A percentile compares a stretch with the other conserved stretches of the same genome.
These are phyloP conservation scores for Chrysomela aeneicollis DNA, from an alignment of 2,888 invertebrate species.

Conservation along the genomic window DNA sequence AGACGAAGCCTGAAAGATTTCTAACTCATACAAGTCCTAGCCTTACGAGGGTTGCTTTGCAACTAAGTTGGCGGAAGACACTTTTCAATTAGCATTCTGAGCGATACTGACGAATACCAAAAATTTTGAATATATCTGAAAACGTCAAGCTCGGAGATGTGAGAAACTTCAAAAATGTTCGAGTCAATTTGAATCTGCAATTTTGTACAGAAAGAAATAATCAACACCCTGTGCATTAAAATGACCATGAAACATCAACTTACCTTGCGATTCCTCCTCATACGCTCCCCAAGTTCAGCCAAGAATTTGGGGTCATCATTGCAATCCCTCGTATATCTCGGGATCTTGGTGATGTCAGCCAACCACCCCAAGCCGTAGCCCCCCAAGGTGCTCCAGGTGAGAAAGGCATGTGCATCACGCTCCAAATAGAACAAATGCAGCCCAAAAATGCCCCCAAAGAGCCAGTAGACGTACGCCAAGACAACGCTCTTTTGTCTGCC, in stretches of 20 bases:
- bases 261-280: constrained; percentile 72
- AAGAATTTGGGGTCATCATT: constrained; percentile 78
- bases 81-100: no score
- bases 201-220: no score
- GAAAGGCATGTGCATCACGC: constrained; percentile 88
- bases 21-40: no score
- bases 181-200: no score
- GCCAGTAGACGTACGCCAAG: constrained; percentile 84
- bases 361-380: constrained; percentile 91
- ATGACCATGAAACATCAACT: neutral
- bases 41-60: no score
- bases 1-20: no score
- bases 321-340: constrained; percentile 83
- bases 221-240: no score
- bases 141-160: no score
- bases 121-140: no score
- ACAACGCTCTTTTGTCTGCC: constrained; percentile 66
- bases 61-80: no score
- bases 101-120: no score
- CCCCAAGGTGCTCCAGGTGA: constrained; percentile 88
- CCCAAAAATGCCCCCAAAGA: constrained; percentile 88
- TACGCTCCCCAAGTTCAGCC: constrained; percentile 69
- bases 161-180: no score
- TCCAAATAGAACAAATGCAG: constrained; percentile 90
- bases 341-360: constrained; percentile 83